Evolutionary conservation across 2,888 invertebrate genomes (phyloP), one percentile per base, ranked within the genome.

Genomic region (Neuroscelio doddi): DNA sequence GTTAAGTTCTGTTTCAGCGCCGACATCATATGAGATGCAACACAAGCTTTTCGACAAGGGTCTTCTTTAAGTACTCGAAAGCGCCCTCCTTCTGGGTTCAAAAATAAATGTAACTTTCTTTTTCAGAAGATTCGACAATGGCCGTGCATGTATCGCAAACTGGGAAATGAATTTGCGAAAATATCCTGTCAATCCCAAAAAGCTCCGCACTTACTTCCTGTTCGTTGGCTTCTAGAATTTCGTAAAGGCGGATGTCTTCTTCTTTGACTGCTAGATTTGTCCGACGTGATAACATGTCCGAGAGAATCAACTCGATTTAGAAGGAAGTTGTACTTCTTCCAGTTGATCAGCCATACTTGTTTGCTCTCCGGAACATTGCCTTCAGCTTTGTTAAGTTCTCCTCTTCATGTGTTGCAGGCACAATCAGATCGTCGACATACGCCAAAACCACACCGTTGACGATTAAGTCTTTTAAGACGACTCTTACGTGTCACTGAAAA

Each of bases 341-440:
- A 71, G 36, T 71, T 73, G 3, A 74, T 64, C 29, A 16, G 0
- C 70, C 69, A 7, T 62, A 39, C 15, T 61, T 39, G 21, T 64
- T 61, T 1, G 70, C 70, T 5, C 47, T 32, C 15, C 52, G 30
- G 9, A 72, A 59, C 10, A 73, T 70, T 30, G 3, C 15, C 21
- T 61, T 14, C 0, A 70, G 34, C 8, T 34, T 57, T 3, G 47
- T 14, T 8, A 68, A 8, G 8, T 50, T 61, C 9, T 34, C 39
- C 29, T 61, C 30, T 3, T 61, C 45, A 7, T 62, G 45, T 8
- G 15, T 30, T 0, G 63, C 64, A 1, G 53, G 62, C 5, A 72
- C 26, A 16, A 73, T 71, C 5, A 70, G 36, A 21, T 71, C 70
- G 30, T 72, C 68, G 50, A 71, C 29, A 17, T 71, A 71, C 5